Conservation (phyloP, 1,140 invertebrate genomes). For the Brevipalpus yothersi region DNA sequence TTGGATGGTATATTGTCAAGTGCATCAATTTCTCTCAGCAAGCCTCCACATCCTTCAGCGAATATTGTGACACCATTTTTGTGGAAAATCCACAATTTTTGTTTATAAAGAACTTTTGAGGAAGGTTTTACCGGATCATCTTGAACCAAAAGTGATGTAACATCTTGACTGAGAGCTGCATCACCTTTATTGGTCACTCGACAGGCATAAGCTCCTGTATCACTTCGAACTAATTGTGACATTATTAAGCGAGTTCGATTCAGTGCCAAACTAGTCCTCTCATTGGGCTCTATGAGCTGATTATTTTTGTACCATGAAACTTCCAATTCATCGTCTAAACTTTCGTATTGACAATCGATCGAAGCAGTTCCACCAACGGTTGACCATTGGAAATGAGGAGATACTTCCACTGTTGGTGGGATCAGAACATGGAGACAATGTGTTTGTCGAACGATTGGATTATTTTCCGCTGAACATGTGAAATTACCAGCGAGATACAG, state of each 20-base stretch:
- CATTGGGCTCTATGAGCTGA: constrained; percentile 26
- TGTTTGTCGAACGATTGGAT: constrained; percentile 45
- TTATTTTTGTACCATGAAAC: constrained; percentile 48
- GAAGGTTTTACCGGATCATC: constrained; percentile 17
- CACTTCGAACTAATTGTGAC: constrained; percentile 2
- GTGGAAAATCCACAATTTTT: constrained; percentile 28
- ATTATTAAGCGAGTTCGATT: constrained; percentile 5
- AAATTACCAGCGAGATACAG: constrained; percentile 54
- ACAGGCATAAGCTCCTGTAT: constrained; percentile 5
- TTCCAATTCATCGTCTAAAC: constrained; percentile 30
- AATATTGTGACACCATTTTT: constrained; percentile 6
- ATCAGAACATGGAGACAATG: constrained; percentile 43
- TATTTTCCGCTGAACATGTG: constrained; percentile 45
- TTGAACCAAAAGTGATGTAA: constrained; percentile 6
- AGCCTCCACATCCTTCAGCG: neutral
- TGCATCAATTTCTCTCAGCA: constrained; percentile 7
- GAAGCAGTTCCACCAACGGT: constrained; percentile 3
- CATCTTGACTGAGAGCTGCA: constrained; percentile 2
- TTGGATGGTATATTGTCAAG: constrained; percentile 5
- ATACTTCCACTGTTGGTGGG: constrained; percentile 15
- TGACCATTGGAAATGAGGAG: constrained; percentile 7
- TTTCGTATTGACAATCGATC: constrained; percentile 20
- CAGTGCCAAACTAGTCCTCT: constrained; percentile 3
- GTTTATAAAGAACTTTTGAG: constrained; percentile 47
- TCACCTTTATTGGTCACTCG: neutral